Evolutionary conservation across 1,140 invertebrate species (phyloP).

Genomic region (Trypoxylus dichotomus): DNA sequence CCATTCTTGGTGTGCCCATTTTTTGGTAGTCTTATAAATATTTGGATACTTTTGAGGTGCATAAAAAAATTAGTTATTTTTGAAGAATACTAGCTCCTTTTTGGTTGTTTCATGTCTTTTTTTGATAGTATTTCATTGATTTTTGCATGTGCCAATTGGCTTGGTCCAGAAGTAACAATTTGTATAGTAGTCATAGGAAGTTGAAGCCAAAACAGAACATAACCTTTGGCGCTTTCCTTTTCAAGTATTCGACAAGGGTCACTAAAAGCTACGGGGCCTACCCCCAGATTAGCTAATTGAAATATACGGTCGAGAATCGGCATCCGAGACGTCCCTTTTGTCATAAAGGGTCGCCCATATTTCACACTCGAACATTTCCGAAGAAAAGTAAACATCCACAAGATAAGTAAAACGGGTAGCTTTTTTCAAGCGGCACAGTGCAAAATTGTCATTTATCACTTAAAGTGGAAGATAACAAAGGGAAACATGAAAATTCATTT

Average conservation of each 20-base stretch:
- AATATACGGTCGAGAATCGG: constrained; percentile 28
- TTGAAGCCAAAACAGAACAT: constrained; percentile 26
- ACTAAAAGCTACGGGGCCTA: constrained; percentile 26
- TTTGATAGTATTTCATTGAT: too few species aligned
- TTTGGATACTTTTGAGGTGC: background rate
- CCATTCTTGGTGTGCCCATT: background rate
- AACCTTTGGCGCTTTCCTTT: constrained; percentile 28
- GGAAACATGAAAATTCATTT: constrained; percentile 29
- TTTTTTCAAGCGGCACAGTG: constrained; percentile 13
- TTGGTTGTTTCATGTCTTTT: too few species aligned
- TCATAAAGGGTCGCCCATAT: constrained; percentile 30
- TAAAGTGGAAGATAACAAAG: constrained; percentile 23
- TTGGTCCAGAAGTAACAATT: too few species aligned
- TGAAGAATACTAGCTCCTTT: too few species aligned
- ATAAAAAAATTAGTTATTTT: too few species aligned
- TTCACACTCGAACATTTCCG: constrained; percentile 30
- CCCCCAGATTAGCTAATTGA: constrained; percentile 28
- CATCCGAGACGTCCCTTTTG: constrained; percentile 27
- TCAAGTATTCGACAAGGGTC: constrained; percentile 28
- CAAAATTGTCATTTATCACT: constrained; percentile 22
- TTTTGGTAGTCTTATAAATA: background rate
- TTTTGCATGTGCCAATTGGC: too few species aligned
- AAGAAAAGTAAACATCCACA: constrained; percentile 28
- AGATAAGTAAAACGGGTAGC: constrained; percentile 26
- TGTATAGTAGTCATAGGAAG: too few species aligned